phyloP scores from a whole-genome alignment of 2,797 vertebrate species.

The Darevskia mixta region DNA sequence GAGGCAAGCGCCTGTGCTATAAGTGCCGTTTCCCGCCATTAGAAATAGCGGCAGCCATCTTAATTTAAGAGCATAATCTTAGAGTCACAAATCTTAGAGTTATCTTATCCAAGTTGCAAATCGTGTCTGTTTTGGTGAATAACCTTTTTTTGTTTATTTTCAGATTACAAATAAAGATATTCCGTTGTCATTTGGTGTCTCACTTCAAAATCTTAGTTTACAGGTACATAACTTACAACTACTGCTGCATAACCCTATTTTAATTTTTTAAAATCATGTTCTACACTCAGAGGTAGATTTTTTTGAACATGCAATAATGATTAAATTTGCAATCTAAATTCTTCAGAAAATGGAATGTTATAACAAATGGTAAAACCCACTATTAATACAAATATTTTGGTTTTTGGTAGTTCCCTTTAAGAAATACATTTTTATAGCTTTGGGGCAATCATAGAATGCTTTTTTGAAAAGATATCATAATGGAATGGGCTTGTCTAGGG shows the following conservation, averaged over 20 bases:
- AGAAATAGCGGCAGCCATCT: too few relatives aligned
- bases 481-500: background rate
- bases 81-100: background rate
- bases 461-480: background rate
- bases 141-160: slow-evolving; percentile 41
- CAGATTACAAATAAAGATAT: slow-evolving; percentile 92
- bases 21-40: too few relatives aligned
- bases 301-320: background rate
- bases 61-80: too few relatives aligned
- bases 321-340: background rate
- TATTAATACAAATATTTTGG: background rate
- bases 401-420: background rate
- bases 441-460: background rate
- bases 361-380: background rate
- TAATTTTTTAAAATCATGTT: background rate
- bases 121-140: slow-evolving; percentile 25
- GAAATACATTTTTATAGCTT: background rate
- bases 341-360: background rate
- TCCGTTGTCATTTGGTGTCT: slow-evolving; percentile 94
- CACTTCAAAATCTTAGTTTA: slow-evolving; percentile 96
- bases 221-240: slow-evolving; percentile 83
- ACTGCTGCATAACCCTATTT: background rate
- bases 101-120: background rate
- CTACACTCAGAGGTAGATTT: background rate
- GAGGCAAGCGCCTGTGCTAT: too few relatives aligned